Percentiles rank a stretch among this genome's conserved stretches.
These are phyloP conservation scores for Cyanoliseus patagonus DNA, from an alignment of 2,113 vertebrate genomes.

Conservation along the genomic window DNA sequence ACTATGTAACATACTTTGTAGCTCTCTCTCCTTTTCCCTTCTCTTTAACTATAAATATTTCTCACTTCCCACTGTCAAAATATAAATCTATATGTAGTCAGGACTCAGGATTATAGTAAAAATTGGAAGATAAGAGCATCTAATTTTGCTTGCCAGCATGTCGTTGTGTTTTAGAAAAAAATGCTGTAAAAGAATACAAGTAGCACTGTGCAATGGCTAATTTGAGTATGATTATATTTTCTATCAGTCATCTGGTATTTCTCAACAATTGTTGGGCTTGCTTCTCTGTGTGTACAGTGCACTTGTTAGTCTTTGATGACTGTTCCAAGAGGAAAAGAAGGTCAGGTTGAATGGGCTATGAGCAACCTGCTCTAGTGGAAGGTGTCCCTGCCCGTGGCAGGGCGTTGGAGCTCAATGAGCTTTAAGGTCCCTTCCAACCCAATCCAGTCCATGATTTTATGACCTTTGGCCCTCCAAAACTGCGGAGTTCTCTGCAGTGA, in stretches of 20 bases:
- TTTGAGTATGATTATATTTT: background rate
- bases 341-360: background rate
- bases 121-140: background rate
- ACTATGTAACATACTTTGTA: background rate
- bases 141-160: background rate
- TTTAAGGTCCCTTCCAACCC: background rate
- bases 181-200: background rate
- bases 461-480: background rate
- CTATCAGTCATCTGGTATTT: background rate
- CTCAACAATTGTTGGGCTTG: background rate
- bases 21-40: background rate
- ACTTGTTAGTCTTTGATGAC: background rate
- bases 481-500: background rate
- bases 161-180: background rate
- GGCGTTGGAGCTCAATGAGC: background rate
- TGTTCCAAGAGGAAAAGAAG: background rate
- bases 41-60: slow-evolving; percentile 22
- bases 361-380: background rate
- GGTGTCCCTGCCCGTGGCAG: background rate
- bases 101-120: background rate
- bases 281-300: background rate
- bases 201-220: background rate
- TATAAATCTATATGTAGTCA: background rate
- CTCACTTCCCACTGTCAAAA: background rate
- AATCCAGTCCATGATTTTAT: background rate